These are phyloP conservation scores for Protaetia brevitarsis DNA, from an alignment of 1,140 invertebrate species.

Conservation along the genomic window DNA sequence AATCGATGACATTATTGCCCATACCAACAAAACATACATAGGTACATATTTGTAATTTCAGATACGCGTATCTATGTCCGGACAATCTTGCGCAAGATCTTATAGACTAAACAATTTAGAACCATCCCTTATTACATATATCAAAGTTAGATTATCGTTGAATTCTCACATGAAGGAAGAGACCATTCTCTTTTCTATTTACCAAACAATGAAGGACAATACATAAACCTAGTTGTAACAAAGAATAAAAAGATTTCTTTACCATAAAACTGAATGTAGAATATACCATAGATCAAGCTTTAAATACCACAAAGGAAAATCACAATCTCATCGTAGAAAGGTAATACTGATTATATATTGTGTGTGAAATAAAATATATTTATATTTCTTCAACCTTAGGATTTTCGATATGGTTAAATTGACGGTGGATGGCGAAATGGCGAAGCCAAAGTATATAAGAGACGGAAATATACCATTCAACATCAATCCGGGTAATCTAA, in stretches of 20 bases:
- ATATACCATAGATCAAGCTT: not conserved
- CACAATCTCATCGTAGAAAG: not conserved
- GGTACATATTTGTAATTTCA: slow-evolving; percentile 28
- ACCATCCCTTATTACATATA: slow-evolving; percentile 64
- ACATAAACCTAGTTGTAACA: slow-evolving; percentile 75
- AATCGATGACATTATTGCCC: not conserved
- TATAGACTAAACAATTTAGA: slow-evolving; percentile 63
- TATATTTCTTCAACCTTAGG: slow-evolving; percentile 39
- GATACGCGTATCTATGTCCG: slow-evolving; percentile 41
- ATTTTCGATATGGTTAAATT: slow-evolving; percentile 58
- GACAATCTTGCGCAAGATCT: slow-evolving; percentile 68
- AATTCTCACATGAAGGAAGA: not conserved
- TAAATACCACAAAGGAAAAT: not conserved
- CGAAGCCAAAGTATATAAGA: not conserved
- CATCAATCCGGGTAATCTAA: not conserved
- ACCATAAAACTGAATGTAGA: slow-evolving; percentile 76
- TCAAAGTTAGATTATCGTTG: slow-evolving; percentile 15
- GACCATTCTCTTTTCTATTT: slow-evolving; percentile 47
- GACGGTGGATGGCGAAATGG: slow-evolving; percentile 51
- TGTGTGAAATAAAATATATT: not conserved
- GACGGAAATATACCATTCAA: slow-evolving; percentile 4
- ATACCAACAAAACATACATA: not conserved
- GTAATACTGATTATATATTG: no score
- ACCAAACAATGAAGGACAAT: slow-evolving; percentile 59
- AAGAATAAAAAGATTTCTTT: slow-evolving; percentile 70